Conservation (phyloP, 2,113 vertebrate species). For the Onychorhynchus coronatus region DNA sequence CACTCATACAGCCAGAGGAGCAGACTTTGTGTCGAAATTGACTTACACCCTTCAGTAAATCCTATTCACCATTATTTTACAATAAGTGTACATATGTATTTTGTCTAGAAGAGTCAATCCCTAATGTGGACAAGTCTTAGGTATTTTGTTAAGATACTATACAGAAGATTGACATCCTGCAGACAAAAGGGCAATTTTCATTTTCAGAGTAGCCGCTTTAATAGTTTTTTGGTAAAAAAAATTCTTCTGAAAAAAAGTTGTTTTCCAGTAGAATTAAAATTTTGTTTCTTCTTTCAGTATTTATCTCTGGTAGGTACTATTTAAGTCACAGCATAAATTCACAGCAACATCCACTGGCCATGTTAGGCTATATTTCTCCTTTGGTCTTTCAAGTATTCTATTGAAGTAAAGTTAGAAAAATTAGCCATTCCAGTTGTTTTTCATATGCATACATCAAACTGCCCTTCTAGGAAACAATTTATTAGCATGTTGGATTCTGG, state of each 20-base stretch:
- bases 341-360: not conserved
- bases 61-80: not conserved
- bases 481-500: not conserved
- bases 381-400: slow-evolving; percentile 20
- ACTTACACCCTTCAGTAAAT: not conserved
- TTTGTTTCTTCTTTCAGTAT: not conserved
- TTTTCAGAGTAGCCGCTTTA: not conserved
- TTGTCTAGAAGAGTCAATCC: not conserved
- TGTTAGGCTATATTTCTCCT: not conserved
- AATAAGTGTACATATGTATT: not conserved
- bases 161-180: not conserved
- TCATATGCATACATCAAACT: not conserved
- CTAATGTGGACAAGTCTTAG: not conserved
- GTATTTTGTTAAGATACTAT: not conserved
- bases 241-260: not conserved
- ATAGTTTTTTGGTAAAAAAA: not conserved
- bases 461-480: not conserved
- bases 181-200: not conserved
- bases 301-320: not conserved
- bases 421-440: slow-evolving; percentile 16
- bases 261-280: not conserved
- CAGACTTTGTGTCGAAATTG: not conserved
- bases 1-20: not conserved
- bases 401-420: slow-evolving; percentile 41
- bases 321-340: not conserved